phyloP scores from a whole-genome alignment of 2,888 invertebrate species.

The Ophioninae sp. region DNA sequence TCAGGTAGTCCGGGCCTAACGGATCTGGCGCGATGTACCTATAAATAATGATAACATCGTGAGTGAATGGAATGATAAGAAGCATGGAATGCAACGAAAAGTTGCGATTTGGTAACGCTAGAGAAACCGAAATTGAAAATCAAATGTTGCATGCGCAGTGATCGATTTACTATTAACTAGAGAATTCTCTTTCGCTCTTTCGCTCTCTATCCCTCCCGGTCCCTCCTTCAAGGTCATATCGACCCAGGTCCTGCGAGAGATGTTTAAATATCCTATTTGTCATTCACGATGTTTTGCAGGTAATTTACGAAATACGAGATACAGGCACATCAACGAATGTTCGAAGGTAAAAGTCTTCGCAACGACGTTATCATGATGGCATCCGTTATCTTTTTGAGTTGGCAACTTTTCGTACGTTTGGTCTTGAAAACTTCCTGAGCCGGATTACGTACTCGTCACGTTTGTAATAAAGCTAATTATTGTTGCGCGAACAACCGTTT shows the following conservation, averaged over 20 bases:
- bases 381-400: background rate
- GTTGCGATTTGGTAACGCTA: slow-evolving; percentile 26
- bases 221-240: background rate
- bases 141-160: slow-evolving; percentile 4
- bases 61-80: slow-evolving; percentile 22
- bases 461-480: slow-evolving; percentile 38
- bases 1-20: slow-evolving; percentile 54
- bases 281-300: slow-evolving; percentile 45
- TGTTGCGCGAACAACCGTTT: slow-evolving; percentile 54
- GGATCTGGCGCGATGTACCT: slow-evolving; percentile 61
- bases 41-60: slow-evolving; percentile 55
- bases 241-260: background rate
- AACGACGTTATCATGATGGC: slow-evolving; percentile 31
- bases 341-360: slow-evolving; percentile 65
- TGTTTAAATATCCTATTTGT: slow-evolving; percentile 20
- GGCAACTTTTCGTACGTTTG: slow-evolving; percentile 42
- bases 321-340: background rate
- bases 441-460: slow-evolving; percentile 51
- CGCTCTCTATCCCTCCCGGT: background rate
- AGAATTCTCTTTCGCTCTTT: background rate
- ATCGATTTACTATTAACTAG: slow-evolving; percentile 22
- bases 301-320: background rate
- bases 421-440: slow-evolving; percentile 54
- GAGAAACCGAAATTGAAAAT: background rate
- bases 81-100: background rate